Conservation (phyloP, 2,113 vertebrate genomes). For the Siniperca knerii region DNA sequence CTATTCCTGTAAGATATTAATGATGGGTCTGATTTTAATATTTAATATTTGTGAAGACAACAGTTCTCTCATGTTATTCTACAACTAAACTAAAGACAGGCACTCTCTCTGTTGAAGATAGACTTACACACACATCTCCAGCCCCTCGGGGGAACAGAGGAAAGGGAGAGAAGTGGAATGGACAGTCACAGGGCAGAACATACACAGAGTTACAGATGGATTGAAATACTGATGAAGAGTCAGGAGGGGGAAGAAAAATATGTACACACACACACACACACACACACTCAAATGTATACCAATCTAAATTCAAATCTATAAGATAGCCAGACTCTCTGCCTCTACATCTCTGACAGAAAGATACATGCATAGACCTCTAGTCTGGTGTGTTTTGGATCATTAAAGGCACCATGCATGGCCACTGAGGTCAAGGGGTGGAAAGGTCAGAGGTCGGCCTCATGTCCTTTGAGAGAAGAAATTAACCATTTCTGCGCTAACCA, state of each 20-base stretch:
- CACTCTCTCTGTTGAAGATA: background rate
- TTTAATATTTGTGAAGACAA: background rate
- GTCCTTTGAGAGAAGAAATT: conserved; percentile 22
- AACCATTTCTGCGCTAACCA: conserved; percentile 16
- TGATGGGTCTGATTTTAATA: conserved; percentile 10
- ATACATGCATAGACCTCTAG: background rate
- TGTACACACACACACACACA: background rate
- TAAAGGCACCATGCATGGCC: background rate
- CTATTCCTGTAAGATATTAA: conserved; percentile 19
- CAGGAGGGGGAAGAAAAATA: conserved; percentile 4
- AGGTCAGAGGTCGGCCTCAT: conserved; percentile 27
- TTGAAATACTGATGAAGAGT: conserved; percentile 41
- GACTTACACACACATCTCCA: background rate
- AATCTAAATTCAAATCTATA: conserved; percentile 10
- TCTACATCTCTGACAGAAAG: background rate
- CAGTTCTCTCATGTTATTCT: background rate
- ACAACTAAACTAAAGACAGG: background rate
- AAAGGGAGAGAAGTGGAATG: conserved; percentile 25
- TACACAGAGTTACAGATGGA: conserved; percentile 35
- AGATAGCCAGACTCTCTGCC: no score
- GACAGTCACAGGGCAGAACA: conserved; percentile 33
- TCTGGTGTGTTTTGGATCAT: background rate
- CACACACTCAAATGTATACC: conserved; percentile 16
- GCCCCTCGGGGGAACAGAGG: conserved; percentile 8
- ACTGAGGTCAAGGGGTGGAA: background rate